Conservation (phyloP, 1,140 invertebrate species). For the Pararge aegeria region DNA sequence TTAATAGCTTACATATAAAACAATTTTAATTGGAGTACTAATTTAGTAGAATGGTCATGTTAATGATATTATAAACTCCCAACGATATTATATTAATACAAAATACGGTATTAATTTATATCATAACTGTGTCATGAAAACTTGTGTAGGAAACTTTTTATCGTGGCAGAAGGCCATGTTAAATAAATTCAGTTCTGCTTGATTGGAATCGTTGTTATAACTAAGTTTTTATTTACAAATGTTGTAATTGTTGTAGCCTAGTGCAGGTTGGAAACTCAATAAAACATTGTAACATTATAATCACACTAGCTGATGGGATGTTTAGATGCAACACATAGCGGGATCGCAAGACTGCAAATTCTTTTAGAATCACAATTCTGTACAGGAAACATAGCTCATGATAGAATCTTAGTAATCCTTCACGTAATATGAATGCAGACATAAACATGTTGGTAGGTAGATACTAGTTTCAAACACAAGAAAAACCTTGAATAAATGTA, state of each 20-base stretch:
- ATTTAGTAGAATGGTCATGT: too few relatives aligned
- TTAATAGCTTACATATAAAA: too few relatives aligned
- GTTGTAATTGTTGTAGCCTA: background rate
- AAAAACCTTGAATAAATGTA: background rate
- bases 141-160: background rate
- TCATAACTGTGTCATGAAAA: background rate
- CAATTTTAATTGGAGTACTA: too few relatives aligned
- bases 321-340: background rate
- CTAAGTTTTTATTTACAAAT: slow-evolving; percentile 1
- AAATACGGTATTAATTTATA: too few relatives aligned
- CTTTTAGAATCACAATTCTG: slow-evolving; percentile 2
- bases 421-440: slow-evolving; percentile 12
- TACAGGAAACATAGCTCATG: slow-evolving; percentile 13
- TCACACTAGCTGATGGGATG: too few relatives aligned
- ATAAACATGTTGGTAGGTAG: background rate
- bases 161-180: background rate
- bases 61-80: too few relatives aligned
- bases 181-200: background rate
- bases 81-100: too few relatives aligned
- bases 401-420: slow-evolving; percentile 12
- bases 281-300: background rate
- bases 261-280: background rate
- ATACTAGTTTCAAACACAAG: background rate
- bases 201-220: background rate
- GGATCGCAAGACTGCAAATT: background rate